Evolutionary conservation across 2,797 vertebrate species (phyloP).

Genomic region (Anas acuta): DNA sequence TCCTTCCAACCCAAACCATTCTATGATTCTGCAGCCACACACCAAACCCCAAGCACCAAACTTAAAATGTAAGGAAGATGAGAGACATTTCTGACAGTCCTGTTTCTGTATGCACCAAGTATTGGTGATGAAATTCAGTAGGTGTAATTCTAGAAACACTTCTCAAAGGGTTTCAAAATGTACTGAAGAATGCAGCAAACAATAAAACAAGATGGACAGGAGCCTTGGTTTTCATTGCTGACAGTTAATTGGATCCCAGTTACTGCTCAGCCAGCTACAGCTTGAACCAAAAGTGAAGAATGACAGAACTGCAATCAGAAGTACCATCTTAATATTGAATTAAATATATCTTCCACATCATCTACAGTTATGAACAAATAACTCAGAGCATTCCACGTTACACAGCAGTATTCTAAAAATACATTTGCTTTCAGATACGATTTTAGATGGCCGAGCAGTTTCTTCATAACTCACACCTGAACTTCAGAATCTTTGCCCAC

Average conservation of each 20-base stretch:
- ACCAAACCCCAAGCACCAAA: neutral
- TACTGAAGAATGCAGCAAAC: neutral
- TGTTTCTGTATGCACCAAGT: neutral
- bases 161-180: neutral
- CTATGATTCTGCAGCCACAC: neutral
- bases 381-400: neutral
- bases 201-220: neutral
- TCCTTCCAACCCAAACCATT: no score
- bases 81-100: neutral
- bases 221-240: neutral
- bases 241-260: neutral
- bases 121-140: neutral
- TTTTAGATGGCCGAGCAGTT: neutral
- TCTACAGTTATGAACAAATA: neutral
- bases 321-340: neutral
- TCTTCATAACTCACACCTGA: conserved; percentile 31
- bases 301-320: neutral
- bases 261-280: neutral
- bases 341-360: neutral
- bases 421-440: neutral
- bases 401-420: neutral
- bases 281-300: neutral
- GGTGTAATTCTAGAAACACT: neutral
- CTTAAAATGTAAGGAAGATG: rapidly evolving
- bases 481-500: neutral